Conservation (phyloP, 2,797 vertebrate genomes). For the Pteropus rufus region DNA sequence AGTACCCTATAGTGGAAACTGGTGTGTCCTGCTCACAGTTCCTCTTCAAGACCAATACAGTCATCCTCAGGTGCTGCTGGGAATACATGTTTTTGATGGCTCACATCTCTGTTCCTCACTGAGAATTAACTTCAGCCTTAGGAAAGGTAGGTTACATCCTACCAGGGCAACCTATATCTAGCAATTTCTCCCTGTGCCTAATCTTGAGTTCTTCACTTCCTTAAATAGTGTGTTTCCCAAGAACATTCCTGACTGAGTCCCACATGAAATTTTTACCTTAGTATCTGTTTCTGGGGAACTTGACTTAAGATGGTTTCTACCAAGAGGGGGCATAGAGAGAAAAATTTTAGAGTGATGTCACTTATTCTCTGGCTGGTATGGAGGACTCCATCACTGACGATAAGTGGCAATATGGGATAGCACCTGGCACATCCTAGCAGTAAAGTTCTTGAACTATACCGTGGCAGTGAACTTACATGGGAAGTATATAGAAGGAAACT, state of each 20-base stretch:
- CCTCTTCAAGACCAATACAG: not conserved
- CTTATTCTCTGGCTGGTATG: not conserved
- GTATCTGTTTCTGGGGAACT: not conserved
- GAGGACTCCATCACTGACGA: not conserved
- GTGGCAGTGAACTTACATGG: not conserved
- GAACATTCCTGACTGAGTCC: not conserved
- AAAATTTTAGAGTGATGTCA: not conserved
- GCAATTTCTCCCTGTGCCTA: not conserved
- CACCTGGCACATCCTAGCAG: not conserved
- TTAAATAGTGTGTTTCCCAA: not conserved
- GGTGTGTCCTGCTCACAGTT: not conserved
- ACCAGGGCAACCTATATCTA: not conserved
- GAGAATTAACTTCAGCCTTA: not conserved
- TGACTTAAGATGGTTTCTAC: not conserved
- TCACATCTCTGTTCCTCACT: not conserved
- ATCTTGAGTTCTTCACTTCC: not conserved
- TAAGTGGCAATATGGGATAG: not conserved
- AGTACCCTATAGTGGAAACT: not conserved
- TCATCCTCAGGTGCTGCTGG: not conserved
- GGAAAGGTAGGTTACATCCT: not conserved
- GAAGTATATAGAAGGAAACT: not conserved
- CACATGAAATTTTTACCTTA: not conserved
- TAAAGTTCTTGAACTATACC: not conserved
- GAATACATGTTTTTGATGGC: not conserved
- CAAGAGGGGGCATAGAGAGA: rapidly evolving